Conservation (phyloP, 2,888 invertebrate species). For the Eupeodes luniger region DNA sequence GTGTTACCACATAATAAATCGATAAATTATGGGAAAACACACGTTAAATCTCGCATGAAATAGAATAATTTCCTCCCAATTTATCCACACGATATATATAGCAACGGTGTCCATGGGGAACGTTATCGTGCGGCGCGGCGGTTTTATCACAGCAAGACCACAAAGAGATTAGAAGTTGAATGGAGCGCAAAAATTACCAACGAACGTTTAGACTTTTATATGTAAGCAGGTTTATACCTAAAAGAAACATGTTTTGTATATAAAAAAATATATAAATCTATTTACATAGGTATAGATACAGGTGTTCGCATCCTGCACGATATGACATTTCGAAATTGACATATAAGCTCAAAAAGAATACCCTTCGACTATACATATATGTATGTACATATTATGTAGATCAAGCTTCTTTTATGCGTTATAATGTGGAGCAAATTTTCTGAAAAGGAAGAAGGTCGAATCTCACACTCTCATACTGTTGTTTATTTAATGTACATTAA, state of each 20-base stretch:
- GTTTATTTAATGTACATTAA: not conserved
- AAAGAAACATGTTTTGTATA: not conserved
- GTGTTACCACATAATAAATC: constrained; percentile 81
- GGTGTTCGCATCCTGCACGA: constrained; percentile 18
- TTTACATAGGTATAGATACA: not conserved
- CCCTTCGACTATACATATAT: constrained; percentile 3
- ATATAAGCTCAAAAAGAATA: constrained; percentile 50
- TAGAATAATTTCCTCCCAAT: constrained; percentile 83
- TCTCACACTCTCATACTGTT: not conserved
- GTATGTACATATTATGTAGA: too few relatives aligned
- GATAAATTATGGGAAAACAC: constrained; percentile 83
- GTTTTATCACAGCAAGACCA: constrained; percentile 28
- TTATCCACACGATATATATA: constrained; percentile 78
- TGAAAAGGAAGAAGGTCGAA: not conserved
- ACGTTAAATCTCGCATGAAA: constrained; percentile 84
- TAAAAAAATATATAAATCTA: not conserved
- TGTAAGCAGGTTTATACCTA: not conserved
- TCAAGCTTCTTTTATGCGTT: constrained; percentile 18
- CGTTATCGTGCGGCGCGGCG: constrained; percentile 17
- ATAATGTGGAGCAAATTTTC: not conserved
- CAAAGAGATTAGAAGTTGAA: constrained; percentile 24
- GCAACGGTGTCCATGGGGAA: constrained; percentile 57
- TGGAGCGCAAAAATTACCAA: constrained; percentile 32
- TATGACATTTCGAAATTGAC: constrained; percentile 58
- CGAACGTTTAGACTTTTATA: constrained; percentile 49